These are phyloP conservation scores for Chionoecetes opilio DNA, from an alignment of 1,140 invertebrate species.

Conservation along the genomic window DNA sequence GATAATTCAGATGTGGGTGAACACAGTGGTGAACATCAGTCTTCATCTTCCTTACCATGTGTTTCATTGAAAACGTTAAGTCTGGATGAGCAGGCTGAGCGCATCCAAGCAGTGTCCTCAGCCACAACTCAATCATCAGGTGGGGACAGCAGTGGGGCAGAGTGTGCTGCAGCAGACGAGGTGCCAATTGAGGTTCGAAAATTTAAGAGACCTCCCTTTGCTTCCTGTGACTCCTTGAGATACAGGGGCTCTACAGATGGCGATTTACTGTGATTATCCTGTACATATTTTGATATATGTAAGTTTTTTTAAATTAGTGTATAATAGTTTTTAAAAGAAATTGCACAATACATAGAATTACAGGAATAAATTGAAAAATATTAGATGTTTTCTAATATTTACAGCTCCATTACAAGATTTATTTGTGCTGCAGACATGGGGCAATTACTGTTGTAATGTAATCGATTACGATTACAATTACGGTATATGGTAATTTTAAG, in stretches of 20 bases:
- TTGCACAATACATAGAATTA: not conserved
- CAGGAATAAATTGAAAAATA: not conserved
- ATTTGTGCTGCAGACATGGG: too few relatives aligned
- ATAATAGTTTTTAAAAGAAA: not conserved
- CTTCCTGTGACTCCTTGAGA: constrained; percentile 61
- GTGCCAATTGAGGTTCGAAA: constrained; percentile 28
- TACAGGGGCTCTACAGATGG: constrained; percentile 70
- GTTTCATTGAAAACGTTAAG: not conserved
- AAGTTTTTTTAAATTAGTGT: not conserved
- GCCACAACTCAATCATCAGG: not conserved
- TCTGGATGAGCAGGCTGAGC: constrained; percentile 40
- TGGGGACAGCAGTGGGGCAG: not conserved
- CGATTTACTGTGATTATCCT: constrained; percentile 54
- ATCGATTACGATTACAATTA: too few relatives aligned
- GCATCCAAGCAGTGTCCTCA: constrained; percentile 45
- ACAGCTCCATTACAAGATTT: too few relatives aligned
- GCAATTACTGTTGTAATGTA: too few relatives aligned
- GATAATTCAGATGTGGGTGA: constrained; percentile 60
- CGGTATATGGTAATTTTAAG: too few relatives aligned
- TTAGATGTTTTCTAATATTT: too few relatives aligned
- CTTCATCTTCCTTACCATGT: not conserved
- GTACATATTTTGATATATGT: not conserved
- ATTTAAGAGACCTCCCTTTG: constrained; percentile 61
- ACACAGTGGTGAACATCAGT: constrained; percentile 24
- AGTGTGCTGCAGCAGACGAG: not conserved